These are phyloP conservation scores for Pheosia tremula DNA, from an alignment of 2,888 invertebrate species.

Conservation along the genomic window DNA sequence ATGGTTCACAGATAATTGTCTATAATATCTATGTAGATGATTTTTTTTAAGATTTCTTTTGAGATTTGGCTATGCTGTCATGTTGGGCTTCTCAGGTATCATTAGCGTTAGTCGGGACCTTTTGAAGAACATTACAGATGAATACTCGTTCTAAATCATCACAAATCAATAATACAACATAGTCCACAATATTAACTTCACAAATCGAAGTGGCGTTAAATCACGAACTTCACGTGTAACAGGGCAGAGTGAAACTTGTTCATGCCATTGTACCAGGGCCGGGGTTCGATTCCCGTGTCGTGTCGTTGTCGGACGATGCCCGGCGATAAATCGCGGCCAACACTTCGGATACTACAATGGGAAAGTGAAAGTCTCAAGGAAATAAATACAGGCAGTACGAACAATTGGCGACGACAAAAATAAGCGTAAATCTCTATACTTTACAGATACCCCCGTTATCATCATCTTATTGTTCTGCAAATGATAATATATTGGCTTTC, in stretches of 20 bases:
- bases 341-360: slow-evolving; percentile 77
- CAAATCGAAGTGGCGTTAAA: slow-evolving; percentile 29
- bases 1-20: too few relatives aligned
- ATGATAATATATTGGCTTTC: slow-evolving; percentile 34
- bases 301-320: slow-evolving; percentile 68
- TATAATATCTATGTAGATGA: too few relatives aligned
- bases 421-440: slow-evolving; percentile 44
- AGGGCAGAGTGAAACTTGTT: slow-evolving; percentile 53
- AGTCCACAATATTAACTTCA: slow-evolving; percentile 13
- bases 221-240: slow-evolving; percentile 19
- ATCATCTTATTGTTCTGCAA: slow-evolving; percentile 39
- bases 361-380: slow-evolving; percentile 75
- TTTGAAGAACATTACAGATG: not conserved
- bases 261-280: slow-evolving; percentile 53
- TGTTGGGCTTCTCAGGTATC: too few relatives aligned
- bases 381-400: slow-evolving; percentile 63
- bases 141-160: too few relatives aligned
- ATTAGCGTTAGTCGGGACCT: too few relatives aligned
- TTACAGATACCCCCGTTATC: slow-evolving; percentile 34
- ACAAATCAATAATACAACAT: too few relatives aligned
- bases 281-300: slow-evolving; percentile 71
- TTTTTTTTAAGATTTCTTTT: too few relatives aligned
- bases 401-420: slow-evolving; percentile 55
- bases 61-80: too few relatives aligned
- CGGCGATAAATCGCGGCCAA: slow-evolving; percentile 73